Percentiles rank a stretch among this genome's conserved stretches.
Evolutionary conservation across 2,797 vertebrate species (phyloP).

Genomic region (Pseudomugil gertrudae): DNA sequence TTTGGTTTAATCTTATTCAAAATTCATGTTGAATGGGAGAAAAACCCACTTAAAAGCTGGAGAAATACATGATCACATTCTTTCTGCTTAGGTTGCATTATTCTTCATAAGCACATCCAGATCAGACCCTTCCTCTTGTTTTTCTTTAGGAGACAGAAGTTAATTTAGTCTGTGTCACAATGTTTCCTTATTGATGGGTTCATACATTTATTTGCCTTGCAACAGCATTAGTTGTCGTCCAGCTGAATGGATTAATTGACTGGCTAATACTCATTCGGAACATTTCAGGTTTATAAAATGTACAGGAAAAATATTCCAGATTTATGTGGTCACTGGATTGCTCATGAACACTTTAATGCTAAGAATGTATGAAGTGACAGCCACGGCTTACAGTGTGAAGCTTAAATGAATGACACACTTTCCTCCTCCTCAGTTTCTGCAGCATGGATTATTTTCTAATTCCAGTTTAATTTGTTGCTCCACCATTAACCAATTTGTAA

Average conservation of each 20-base stretch:
- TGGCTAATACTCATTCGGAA: conserved; percentile 30
- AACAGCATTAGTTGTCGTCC: conserved; percentile 16
- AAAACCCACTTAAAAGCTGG: conserved; percentile 1
- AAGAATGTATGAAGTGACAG: conserved; percentile 27
- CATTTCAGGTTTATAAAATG: conserved; percentile 28
- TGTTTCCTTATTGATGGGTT: neutral
- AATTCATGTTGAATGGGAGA: conserved; percentile 6
- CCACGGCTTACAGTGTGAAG: conserved; percentile 16
- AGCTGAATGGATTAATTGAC: conserved; percentile 53
- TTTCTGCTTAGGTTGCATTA: conserved; percentile 8
- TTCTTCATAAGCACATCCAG: neutral
- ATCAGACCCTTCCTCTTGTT: neutral
- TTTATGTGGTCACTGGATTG: conserved; percentile 50
- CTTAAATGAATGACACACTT: conserved; percentile 43
- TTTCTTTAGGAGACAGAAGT: conserved; percentile 2
- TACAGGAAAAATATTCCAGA: conserved; percentile 16
- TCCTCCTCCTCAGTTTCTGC: conserved; percentile 28
- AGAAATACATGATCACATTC: conserved; percentile 3
- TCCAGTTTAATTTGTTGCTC: conserved; percentile 42
- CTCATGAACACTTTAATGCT: conserved; percentile 45
- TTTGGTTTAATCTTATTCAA: conserved; percentile 11
- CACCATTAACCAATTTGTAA: conserved; percentile 35
- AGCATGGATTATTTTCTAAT: conserved; percentile 55
- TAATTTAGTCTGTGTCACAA: neutral
- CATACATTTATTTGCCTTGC: conserved; percentile 8